Percentiles rank a stretch among this genome's conserved stretches.
phyloP scores from a whole-genome alignment of 2,797 vertebrate genomes.

The Channallabes apus region DNA sequence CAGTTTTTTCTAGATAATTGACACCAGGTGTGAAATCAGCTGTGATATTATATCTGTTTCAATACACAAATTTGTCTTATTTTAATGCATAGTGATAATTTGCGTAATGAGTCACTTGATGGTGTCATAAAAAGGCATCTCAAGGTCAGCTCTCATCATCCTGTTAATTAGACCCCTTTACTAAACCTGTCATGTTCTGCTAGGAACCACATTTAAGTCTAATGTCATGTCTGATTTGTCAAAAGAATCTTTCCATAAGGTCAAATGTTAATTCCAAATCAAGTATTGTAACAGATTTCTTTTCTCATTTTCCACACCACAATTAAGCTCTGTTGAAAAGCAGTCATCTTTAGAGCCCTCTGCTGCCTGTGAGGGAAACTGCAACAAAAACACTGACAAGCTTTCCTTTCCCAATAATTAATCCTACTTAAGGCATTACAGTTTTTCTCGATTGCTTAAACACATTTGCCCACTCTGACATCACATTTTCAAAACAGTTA shows the following conservation, averaged over 20 bases:
- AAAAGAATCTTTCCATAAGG: slow-evolving; percentile 14
- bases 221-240: slow-evolving; percentile 4
- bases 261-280: not conserved
- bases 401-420: not conserved
- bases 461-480: too few species aligned
- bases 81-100: slow-evolving; percentile 24
- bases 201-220: not conserved
- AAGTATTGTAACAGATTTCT: not conserved
- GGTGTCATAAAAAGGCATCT: slow-evolving; percentile 30
- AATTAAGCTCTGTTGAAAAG: not conserved
- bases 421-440: not conserved
- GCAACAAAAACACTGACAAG: not conserved
- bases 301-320: not conserved
- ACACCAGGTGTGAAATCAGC: not conserved
- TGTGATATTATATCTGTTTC: slow-evolving; percentile 8
- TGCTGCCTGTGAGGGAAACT: slow-evolving; percentile 11
- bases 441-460: too few species aligned
- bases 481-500: too few species aligned
- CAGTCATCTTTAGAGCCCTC: not conserved
- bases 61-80: not conserved
- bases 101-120: slow-evolving; percentile 34
- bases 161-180: slow-evolving; percentile 33
- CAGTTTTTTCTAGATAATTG: not conserved
- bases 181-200: slow-evolving; percentile 13
- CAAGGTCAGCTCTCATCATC: slow-evolving; percentile 29